Base-by-base conservation (phyloP, 2,113 vertebrate species). In the Sardina pilchardus region DNA sequence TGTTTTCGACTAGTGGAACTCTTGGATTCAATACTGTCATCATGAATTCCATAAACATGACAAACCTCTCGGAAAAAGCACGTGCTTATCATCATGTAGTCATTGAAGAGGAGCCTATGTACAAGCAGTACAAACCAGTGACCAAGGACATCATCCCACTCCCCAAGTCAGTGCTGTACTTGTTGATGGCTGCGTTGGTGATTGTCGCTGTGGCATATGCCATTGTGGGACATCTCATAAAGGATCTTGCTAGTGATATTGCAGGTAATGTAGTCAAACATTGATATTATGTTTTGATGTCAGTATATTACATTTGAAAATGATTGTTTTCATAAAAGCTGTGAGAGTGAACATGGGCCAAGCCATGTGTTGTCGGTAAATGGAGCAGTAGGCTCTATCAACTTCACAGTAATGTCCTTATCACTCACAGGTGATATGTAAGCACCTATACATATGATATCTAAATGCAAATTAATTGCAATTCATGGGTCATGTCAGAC, bases 221-320 rank as follows among this genome's bases (percentile, higher is more conserved):
- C 16, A 96, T 97, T 24, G 93, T 97, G 1, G 96, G 96, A 81
- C 96, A 97, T 90, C 94, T 97, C 75, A 96, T 97, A 88, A 96
- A 96, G 90, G 96, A 97, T 44, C 93, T 97, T 85, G 94, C 94
- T 30, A 95, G 95, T 6, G 96, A 97, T 88, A 88, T 96, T 12
- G 89, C 94, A 94, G 96, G 96, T 95, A 92, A 83, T 53, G 17
- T 24, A 59, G 87, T 75, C 1, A 78, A 7, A 50, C 17, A 26
- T 86, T 82, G 42, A 30, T 45, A 56, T 24, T 14, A 34, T 39
- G 3, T 47, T 26, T 39, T 39, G 34, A 39, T 80, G 10, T 82
- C 30, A 45, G 50, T 17, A 6, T 67, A 30, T 71, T 71, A 6
- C 10, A 10, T 36, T 78, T 78, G 30, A 34, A 36, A 78, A 14